Percentiles rank a stretch among this genome's conserved stretches.
phyloP scores from a whole-genome alignment of 92 coral and sea anemone species.

The Umimayanthus chanpuru region DNA sequence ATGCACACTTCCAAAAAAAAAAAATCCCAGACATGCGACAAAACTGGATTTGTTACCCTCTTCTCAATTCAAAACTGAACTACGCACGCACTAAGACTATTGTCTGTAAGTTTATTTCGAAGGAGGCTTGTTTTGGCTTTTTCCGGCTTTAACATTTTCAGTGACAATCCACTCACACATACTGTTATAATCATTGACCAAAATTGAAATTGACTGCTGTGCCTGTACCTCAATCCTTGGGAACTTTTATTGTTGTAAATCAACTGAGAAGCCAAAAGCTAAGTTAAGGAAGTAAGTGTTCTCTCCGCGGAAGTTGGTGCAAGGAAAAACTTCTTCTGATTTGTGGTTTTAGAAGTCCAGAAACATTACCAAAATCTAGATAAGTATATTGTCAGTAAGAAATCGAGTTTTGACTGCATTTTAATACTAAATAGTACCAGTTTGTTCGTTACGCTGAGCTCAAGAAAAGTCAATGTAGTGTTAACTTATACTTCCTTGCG shows the following conservation, averaged over 20 bases:
- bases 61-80: background rate
- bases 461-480: background rate
- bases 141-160: background rate
- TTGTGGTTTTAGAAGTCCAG: too few relatives aligned
- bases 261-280: background rate
- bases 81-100: too few relatives aligned
- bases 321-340: too few relatives aligned
- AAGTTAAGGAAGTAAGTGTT: background rate
- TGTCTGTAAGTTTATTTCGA: too few relatives aligned
- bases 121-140: background rate
- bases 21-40: background rate
- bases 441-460: background rate
- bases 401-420: background rate
- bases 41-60: background rate
- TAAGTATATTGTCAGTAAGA: background rate
- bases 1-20: background rate
- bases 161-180: background rate
- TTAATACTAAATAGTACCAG: too few relatives aligned
- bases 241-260: background rate
- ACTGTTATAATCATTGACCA: background rate
- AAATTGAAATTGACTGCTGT: background rate
- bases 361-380: too few relatives aligned
- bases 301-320: background rate
- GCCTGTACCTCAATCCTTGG: background rate
- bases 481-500: too few relatives aligned